phyloP scores from a whole-genome alignment of 2,888 invertebrate genomes.

The Drosophila multiciliata region DNA sequence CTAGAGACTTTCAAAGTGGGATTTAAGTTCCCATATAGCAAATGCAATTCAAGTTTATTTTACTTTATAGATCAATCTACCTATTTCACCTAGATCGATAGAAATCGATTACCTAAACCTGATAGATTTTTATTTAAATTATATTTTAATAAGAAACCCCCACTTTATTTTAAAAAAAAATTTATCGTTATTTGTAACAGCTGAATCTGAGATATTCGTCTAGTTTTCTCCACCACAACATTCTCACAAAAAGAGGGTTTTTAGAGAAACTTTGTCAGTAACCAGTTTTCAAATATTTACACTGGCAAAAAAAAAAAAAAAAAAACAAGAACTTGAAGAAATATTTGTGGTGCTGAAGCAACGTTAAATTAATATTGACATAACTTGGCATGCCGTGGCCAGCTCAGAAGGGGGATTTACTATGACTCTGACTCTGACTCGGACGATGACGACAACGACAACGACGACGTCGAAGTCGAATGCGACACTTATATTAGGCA shows the following conservation, averaged over 20 bases:
- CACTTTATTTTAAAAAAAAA: neutral
- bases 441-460: constrained; percentile 4
- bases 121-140: neutral
- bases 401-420: neutral
- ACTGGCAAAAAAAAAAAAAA: constrained; percentile 19
- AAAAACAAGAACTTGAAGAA: constrained; percentile 26
- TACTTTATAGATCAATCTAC: neutral
- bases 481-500: neutral
- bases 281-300: constrained; percentile 53
- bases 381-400: constrained; percentile 30
- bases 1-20: neutral
- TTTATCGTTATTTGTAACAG: neutral
- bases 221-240: neutral
- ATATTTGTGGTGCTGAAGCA: constrained; percentile 41
- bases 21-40: neutral
- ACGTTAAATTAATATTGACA: constrained; percentile 56
- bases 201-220: neutral
- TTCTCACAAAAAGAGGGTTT: neutral
- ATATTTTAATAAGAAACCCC: neutral
- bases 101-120: neutral
- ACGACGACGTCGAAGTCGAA: neutral
- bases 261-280: constrained; percentile 21
- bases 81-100: neutral
- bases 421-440: neutral
- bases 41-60: neutral